A percentile compares a stretch with the other conserved stretches of the same genome.
These are phyloP conservation scores for Empis livida DNA, from an alignment of 2,888 invertebrate species.

Conservation along the genomic window DNA sequence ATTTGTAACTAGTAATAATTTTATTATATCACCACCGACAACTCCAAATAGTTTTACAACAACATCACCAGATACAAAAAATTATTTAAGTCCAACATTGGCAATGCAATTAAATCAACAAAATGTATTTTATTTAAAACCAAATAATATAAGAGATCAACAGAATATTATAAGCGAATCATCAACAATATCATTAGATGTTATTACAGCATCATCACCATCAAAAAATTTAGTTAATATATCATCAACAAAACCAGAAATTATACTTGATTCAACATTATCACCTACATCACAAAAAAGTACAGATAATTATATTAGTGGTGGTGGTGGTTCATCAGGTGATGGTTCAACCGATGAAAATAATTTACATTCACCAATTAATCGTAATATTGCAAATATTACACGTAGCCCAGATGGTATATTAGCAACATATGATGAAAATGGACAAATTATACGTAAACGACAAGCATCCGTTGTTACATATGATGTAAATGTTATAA, in stretches of 20 bases:
- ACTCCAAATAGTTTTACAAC: conserved; percentile 22
- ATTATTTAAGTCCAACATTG: conserved; percentile 13
- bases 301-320: conserved; percentile 4
- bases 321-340: conserved; percentile 11
- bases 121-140: conserved; percentile 34
- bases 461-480: conserved; percentile 36
- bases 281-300: conserved; percentile 26
- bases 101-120: conserved; percentile 5
- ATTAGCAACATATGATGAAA: conserved; percentile 2
- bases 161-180: conserved; percentile 27
- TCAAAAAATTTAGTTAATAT: conserved; percentile 12
- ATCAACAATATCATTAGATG: conserved; percentile 34
- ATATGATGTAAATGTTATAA: conserved; percentile 36
- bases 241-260: conserved; percentile 33
- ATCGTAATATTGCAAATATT: not conserved
- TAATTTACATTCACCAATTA: no score
- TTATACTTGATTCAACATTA: conserved; percentile 33
- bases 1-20: conserved; percentile 23
- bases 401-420: not conserved
- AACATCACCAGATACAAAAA: conserved; percentile 13
- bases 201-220: conserved; percentile 25
- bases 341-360: not conserved
- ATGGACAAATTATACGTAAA: conserved; percentile 25
- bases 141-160: conserved; percentile 17
- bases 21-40: conserved; percentile 31